Conservation (phyloP, 2,113 vertebrate genomes). For the Semnornis frantzii region DNA sequence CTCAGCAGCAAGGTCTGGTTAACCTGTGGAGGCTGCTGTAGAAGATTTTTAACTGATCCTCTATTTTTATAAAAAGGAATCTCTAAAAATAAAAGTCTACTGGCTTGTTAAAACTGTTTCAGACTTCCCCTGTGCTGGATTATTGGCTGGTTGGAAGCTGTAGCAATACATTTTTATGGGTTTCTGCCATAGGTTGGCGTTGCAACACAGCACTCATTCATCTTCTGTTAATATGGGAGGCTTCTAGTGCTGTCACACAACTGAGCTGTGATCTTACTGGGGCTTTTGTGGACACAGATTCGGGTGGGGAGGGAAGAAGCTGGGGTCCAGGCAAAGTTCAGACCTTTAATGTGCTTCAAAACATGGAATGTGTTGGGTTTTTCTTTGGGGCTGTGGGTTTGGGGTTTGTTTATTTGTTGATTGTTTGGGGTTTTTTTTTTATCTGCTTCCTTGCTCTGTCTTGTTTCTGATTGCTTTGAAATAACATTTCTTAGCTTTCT, state of each 20-base stretch:
- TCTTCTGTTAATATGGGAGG: neutral
- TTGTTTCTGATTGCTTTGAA: neutral
- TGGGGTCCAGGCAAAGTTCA: slow-evolving; percentile 46
- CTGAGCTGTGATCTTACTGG: neutral
- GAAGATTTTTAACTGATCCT: neutral
- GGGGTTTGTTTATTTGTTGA: neutral
- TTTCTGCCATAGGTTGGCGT: slow-evolving; percentile 5
- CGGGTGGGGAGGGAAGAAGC: neutral
- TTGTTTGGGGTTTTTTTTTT: neutral
- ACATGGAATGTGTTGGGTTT: neutral
- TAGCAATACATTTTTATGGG: slow-evolving; percentile 58
- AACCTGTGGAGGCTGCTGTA: neutral
- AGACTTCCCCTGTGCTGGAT: neutral
- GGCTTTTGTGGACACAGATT: neutral
- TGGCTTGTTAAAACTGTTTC: neutral
- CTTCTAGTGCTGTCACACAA: neutral
- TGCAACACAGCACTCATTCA: neutral
- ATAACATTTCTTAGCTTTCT: neutral
- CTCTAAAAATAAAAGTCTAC: neutral
- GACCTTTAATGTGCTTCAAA: slow-evolving; percentile 19
- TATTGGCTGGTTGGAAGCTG: slow-evolving; percentile 19
- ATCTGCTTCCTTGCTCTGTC: neutral
- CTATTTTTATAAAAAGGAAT: slow-evolving; percentile 58
- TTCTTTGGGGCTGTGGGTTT: neutral
- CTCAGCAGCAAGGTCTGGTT: slow-evolving; percentile 14